phyloP scores from a whole-genome alignment of 2,113 vertebrate species.

The Pogonocichla stellata region DNA sequence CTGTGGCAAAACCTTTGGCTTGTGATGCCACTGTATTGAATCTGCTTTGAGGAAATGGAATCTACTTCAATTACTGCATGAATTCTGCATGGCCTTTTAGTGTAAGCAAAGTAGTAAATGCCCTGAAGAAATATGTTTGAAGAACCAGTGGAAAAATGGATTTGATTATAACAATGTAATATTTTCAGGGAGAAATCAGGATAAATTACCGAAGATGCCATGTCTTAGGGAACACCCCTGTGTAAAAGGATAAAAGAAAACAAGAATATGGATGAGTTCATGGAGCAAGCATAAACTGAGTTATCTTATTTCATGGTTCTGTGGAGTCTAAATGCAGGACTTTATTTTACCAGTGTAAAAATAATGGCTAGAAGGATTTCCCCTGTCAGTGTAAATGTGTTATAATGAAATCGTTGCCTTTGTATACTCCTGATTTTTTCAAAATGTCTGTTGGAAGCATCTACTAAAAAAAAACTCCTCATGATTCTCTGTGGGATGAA shows the following conservation, averaged over 20 bases:
- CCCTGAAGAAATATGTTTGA: conserved; percentile 7
- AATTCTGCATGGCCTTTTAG: not conserved
- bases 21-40: not conserved
- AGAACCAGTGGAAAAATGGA: conserved; percentile 32
- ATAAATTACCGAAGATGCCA: not conserved
- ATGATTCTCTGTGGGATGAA: not conserved
- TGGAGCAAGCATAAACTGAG: not conserved
- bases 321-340: not conserved
- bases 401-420: not conserved
- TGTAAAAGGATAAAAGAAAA: conserved; percentile 27
- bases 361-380: not conserved
- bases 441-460: not conserved
- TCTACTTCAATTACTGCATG: not conserved
- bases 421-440: not conserved
- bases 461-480: not conserved
- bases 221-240: not conserved
- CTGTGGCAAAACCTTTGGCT: not conserved
- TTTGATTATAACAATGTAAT: conserved; percentile 7
- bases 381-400: not conserved
- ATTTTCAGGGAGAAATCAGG: conserved; percentile 10
- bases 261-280: not conserved
- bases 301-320: conserved; percentile 18
- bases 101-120: not conserved
- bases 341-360: not conserved
- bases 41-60: not conserved